A percentile compares a stretch with the other conserved stretches of the same genome.
Evolutionary conservation across 2,888 invertebrate species (phyloP).

Genomic region (Pollenia amentaria): DNA sequence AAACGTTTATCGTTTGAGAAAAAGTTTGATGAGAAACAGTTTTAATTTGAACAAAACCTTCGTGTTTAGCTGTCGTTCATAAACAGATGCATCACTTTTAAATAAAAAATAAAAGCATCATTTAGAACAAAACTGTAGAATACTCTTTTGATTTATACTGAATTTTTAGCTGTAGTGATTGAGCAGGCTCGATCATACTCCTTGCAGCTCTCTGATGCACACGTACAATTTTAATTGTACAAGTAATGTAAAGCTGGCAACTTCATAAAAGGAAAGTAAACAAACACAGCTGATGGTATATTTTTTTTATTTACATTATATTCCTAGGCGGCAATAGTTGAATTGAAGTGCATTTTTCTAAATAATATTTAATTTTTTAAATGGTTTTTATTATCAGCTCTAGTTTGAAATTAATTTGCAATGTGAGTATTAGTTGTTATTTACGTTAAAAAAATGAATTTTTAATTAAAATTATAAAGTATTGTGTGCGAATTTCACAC

Average conservation of each 20-base stretch:
- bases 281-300: background rate
- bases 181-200: too few species aligned
- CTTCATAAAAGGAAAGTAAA: background rate
- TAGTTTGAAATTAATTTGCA: conserved; percentile 68
- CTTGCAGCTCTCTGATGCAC: too few species aligned
- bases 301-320: background rate
- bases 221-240: too few species aligned
- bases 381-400: conserved; percentile 75
- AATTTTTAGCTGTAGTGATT: too few species aligned
- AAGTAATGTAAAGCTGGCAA: background rate
- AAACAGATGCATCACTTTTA: too few species aligned
- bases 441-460: background rate
- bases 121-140: too few species aligned
- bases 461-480: background rate
- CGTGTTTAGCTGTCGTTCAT: too few species aligned
- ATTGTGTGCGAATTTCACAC: background rate
- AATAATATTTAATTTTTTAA: conserved; percentile 1
- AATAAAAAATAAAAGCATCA: too few species aligned
- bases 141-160: too few species aligned
- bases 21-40: too few species aligned
- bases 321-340: conserved; percentile 11
- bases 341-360: background rate
- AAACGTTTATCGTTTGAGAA: too few species aligned
- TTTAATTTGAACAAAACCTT: too few species aligned
- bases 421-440: conserved; percentile 52